A percentile compares a stretch with the other conserved stretches of the same genome.
phyloP scores from a whole-genome alignment of 2,113 vertebrate species.

The Meles meles region DNA sequence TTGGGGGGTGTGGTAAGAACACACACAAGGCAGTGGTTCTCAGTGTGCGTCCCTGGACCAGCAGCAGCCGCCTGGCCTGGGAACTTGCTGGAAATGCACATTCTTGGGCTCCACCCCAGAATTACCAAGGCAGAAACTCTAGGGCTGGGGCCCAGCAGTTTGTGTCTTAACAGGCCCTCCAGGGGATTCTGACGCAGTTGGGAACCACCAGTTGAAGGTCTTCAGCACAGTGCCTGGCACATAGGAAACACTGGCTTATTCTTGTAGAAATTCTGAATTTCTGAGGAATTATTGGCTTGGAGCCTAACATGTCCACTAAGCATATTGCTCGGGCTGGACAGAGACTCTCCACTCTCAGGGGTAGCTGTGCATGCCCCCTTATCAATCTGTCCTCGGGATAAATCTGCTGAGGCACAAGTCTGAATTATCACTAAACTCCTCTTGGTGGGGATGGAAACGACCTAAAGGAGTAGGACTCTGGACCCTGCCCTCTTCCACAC shows the following conservation, averaged over 20 bases:
- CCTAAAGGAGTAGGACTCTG: neutral
- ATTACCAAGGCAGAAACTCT: neutral
- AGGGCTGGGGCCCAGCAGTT: neutral
- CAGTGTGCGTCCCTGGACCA: neutral
- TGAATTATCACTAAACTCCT: too few species aligned
- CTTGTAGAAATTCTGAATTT: neutral
- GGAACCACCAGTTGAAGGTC: neutral
- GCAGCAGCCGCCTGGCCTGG: neutral
- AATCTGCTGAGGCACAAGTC: neutral
- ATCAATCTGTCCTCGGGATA: neutral
- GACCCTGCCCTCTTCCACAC: neutral
- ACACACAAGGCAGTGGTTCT: neutral
- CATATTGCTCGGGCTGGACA: neutral
- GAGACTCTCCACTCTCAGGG: too few species aligned
- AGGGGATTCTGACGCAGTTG: neutral
- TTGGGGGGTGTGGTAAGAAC: neutral
- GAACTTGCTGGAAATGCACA: neutral
- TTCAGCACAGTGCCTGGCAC: neutral
- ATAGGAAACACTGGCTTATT: neutral
- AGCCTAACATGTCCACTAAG: neutral
- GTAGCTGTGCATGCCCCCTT: neutral
- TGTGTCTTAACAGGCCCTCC: neutral
- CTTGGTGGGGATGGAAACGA: fast-evolving
- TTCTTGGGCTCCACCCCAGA: neutral
- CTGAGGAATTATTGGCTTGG: neutral